Evolutionary conservation across 2,797 vertebrate genomes (phyloP), one percentile per base, ranked within the genome.

Genomic region (Zalophus californianus): DNA sequence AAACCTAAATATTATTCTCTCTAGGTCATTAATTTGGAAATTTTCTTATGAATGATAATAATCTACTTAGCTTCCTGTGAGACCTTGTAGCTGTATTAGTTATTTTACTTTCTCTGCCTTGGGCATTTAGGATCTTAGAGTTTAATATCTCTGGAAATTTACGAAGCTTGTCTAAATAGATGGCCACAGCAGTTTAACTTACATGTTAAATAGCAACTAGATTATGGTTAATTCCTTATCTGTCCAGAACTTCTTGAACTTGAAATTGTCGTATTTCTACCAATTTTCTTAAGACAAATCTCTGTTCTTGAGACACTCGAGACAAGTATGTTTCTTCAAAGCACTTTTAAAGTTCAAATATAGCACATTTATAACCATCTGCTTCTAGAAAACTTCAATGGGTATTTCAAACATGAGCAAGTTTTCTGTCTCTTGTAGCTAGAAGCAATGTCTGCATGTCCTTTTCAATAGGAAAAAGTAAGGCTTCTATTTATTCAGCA

Each of bases 1-100:
- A 97, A 97, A 83, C 79, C 80, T 92, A 97, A 97, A 96, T 98
- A 97, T 98, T 96, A 96, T 98, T 97, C 91, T 96, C 91, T 90
- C 92, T 95, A 90, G 90, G 60, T 91, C 97, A 94, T 98, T 98
- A 97, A 98, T 97, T 96, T 91, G 29, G 58, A 86, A 96, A 89
- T 97, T 97, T 98, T 88, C 93, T 88, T 96, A 94, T 96, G 88
- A 97, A 96, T 97, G 90, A 90, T 97, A 98, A 97, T 80, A 89
- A 97, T 95, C 96, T 96, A 89, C 97, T 97, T 94, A 88, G 60
- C 90, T 97, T 96, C 94, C 93, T 95, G 13, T 38, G 92, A 97
- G 94, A 97, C 86, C 88, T 96, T 97, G 68, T 90, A 97, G 95
- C 93, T 73, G 54, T 90, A 94, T 95, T 96, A 90, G 90, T 96